Percentiles rank a stretch among this genome's conserved stretches.
phyloP scores from a whole-genome alignment of 2,113 vertebrate genomes.

The Apistogramma diplotaenia region DNA sequence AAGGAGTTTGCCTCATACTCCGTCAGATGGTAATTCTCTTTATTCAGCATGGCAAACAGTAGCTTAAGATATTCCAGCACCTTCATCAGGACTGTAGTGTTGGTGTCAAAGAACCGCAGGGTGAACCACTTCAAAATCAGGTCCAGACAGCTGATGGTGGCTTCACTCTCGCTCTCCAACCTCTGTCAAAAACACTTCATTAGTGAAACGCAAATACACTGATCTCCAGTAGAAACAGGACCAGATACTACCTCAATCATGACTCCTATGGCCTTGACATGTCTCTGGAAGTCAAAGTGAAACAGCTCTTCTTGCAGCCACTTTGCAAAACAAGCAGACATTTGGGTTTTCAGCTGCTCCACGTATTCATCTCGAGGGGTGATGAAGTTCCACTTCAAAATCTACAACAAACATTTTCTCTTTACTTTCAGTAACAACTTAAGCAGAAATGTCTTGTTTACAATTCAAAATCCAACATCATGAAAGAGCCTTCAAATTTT shows the following conservation, averaged over 20 bases:
- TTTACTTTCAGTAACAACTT: background rate
- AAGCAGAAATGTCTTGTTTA: background rate
- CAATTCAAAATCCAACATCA: background rate
- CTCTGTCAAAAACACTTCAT: conserved; percentile 73
- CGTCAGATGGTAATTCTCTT: conserved; percentile 90
- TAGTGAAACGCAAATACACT: background rate
- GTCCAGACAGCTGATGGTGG: conserved; percentile 91
- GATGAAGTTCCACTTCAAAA: conserved; percentile 97
- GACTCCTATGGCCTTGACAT: conserved; percentile 90
- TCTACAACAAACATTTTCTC: conserved; percentile 71
- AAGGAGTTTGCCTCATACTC: conserved; percentile 96
- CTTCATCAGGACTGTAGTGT: conserved; percentile 97
- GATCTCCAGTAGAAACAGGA: fast-evolving
- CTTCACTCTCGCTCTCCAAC: conserved; percentile 91
- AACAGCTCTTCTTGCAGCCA: conserved; percentile 98
- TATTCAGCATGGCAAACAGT: conserved; percentile 86
- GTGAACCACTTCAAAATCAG: conserved; percentile 97
- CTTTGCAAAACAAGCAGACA: conserved; percentile 89
- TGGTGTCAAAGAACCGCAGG: conserved; percentile 96
- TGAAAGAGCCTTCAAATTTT: background rate
- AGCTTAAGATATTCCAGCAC: conserved; percentile 94
- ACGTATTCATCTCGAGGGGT: conserved; percentile 95
- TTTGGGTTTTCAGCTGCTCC: conserved; percentile 95
- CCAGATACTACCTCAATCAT: conserved; percentile 87
- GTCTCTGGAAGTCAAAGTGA: conserved; percentile 95